These are phyloP conservation scores for Hybognathus amarus DNA, from an alignment of 2,797 vertebrate species.

Conservation along the genomic window DNA sequence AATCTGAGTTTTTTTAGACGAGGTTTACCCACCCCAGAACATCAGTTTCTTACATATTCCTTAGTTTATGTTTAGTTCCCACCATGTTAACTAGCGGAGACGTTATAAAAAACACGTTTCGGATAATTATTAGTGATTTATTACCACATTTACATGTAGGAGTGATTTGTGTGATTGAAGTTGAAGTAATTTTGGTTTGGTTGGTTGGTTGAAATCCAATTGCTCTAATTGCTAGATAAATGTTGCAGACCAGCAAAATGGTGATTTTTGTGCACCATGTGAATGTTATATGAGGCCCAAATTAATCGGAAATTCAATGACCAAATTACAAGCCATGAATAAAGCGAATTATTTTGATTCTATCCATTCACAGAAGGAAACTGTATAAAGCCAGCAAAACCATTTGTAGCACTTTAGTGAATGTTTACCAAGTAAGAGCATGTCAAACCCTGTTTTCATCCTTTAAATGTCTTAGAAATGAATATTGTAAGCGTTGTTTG, in stretches of 20 bases:
- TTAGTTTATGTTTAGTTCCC: slow-evolving; percentile 8
- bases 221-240: slow-evolving; percentile 14
- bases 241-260: slow-evolving; percentile 6
- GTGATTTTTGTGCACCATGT: not conserved
- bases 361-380: slow-evolving; percentile 24
- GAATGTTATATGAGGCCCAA: slow-evolving; percentile 22
- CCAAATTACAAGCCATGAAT: slow-evolving; percentile 8
- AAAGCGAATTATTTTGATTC: not conserved
- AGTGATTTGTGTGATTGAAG: not conserved
- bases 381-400: slow-evolving; percentile 51
- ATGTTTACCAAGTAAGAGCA: slow-evolving; percentile 49
- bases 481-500: not conserved
- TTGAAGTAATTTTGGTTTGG: not conserved
- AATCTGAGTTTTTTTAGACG: slow-evolving; percentile 6
- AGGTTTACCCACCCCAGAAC: slow-evolving; percentile 17
- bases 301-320: not conserved
- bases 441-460: slow-evolving; percentile 25
- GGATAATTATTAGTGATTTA: slow-evolving; percentile 7
- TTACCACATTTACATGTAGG: not conserved
- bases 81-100: not conserved
- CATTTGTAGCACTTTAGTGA: slow-evolving; percentile 60
- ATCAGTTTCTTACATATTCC: slow-evolving; percentile 4
- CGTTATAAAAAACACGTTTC: not conserved
- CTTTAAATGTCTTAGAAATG: not conserved
- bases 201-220: slow-evolving; percentile 16